These are phyloP conservation scores for Drosophila sechellia DNA, from an alignment of 1,140 invertebrate species.

Conservation along the genomic window DNA sequence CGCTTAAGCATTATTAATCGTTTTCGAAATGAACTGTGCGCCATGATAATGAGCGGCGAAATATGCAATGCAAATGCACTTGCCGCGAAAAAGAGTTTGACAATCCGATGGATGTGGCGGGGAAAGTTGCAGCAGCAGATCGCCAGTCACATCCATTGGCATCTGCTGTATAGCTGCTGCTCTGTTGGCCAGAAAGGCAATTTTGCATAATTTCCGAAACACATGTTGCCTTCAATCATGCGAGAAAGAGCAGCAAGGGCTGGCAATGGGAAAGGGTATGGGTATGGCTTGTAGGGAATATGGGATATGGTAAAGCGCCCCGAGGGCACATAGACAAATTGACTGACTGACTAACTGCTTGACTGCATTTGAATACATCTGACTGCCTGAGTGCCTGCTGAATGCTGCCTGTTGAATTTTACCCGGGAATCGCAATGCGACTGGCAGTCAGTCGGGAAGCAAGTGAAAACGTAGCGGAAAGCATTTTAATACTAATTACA, in stretches of 20 bases:
- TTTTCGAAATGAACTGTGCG: slow-evolving; percentile 78
- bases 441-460: slow-evolving; percentile 63
- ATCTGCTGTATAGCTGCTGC: slow-evolving; percentile 37
- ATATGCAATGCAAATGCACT: slow-evolving; percentile 65
- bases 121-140: slow-evolving; percentile 7
- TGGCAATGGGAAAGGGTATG: slow-evolving; percentile 30
- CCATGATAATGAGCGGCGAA: slow-evolving; percentile 77
- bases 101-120: slow-evolving; percentile 39
- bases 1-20: slow-evolving; percentile 82
- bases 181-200: slow-evolving; percentile 66
- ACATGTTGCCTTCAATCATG: slow-evolving; percentile 84
- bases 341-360: slow-evolving; percentile 69
- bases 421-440: slow-evolving; percentile 22
- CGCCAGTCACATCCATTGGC: slow-evolving; percentile 58
- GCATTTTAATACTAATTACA: slow-evolving; percentile 84
- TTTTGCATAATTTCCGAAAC: slow-evolving; percentile 84
- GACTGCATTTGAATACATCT: slow-evolving; percentile 34
- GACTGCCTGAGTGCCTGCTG: neutral
- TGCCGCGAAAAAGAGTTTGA: slow-evolving; percentile 40
- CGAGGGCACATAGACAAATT: slow-evolving; percentile 75
- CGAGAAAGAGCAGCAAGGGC: slow-evolving; percentile 54
- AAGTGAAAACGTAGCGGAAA: slow-evolving; percentile 82
- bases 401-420: slow-evolving; percentile 15
- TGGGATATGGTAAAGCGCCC: slow-evolving; percentile 49
- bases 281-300: neutral